Percentiles rank a stretch among this genome's conserved stretches.
Evolutionary conservation across 30 jellyfish, hydroid and myxozoan genomes (phyloP).

Genomic region (Chrysaora quinquecirrha): DNA sequence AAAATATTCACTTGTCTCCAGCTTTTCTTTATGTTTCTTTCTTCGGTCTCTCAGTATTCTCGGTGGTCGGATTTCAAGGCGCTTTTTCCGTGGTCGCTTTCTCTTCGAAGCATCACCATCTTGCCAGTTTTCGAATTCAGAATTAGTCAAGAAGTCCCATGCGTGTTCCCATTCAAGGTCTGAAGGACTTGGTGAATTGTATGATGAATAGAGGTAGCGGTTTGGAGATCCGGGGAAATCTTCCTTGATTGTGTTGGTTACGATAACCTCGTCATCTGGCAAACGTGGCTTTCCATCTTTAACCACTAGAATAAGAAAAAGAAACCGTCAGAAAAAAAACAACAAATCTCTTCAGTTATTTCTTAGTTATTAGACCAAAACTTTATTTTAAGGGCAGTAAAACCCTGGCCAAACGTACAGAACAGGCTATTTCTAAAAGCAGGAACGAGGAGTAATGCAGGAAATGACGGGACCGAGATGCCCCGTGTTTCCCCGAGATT

Average conservation of each 20-base stretch:
- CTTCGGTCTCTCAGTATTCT: conserved; percentile 37
- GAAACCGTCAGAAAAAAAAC: neutral
- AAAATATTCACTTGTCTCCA: conserved; percentile 71
- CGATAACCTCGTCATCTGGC: conserved; percentile 90
- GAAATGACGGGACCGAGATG: too few species aligned
- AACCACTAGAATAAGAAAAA: conserved; percentile 76
- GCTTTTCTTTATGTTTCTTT: conserved; percentile 37
- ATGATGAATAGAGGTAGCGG: conserved; percentile 92
- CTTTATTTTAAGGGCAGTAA: too few species aligned
- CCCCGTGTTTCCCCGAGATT: too few species aligned
- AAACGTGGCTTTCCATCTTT: conserved; percentile 92
- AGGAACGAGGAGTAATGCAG: too few species aligned
- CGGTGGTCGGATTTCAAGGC: conserved; percentile 58
- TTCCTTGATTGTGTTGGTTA: conserved; percentile 81
- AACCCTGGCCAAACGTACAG: too few species aligned
- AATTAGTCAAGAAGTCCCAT: conserved; percentile 94
- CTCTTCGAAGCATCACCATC: conserved; percentile 53
- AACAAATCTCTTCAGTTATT: too few species aligned
- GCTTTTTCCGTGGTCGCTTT: conserved; percentile 44
- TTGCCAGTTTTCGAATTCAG: conserved; percentile 80
- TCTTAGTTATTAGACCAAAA: too few species aligned
- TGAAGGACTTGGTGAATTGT: conserved; percentile 95
- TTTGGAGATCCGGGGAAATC: conserved; percentile 94
- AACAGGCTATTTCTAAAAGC: too few species aligned
- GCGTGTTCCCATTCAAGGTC: conserved; percentile 99